Percentiles rank a stretch among this genome's conserved stretches.
These are phyloP conservation scores for Sceloporus undulatus DNA, from an alignment of 2,113 vertebrate species.

Conservation along the genomic window DNA sequence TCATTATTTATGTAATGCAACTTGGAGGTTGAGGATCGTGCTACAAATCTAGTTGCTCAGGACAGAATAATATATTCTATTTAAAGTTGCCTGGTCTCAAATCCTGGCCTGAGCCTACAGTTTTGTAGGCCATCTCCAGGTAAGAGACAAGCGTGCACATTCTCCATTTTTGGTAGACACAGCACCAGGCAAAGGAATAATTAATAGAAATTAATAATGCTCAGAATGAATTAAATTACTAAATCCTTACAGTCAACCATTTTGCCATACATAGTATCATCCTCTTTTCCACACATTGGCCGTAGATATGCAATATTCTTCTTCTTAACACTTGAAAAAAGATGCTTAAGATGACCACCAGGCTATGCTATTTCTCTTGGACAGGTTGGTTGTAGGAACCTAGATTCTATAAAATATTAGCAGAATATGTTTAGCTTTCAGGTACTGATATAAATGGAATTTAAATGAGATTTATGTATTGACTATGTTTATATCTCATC, in stretches of 20 bases:
- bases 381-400: background rate
- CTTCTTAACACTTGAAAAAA: background rate
- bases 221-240: background rate
- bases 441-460: background rate
- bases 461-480: background rate
- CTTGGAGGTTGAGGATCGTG: background rate
- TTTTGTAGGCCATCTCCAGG: no score
- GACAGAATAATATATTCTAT: background rate
- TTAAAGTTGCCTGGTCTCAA: no score
- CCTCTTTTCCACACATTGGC: background rate
- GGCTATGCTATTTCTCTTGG: background rate
- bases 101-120: no score
- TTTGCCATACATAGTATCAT: background rate
- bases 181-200: background rate
- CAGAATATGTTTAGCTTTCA: background rate
- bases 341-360: background rate
- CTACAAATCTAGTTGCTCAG: background rate
- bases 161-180: no score
- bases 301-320: background rate
- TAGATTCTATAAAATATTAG: background rate
- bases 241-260: background rate
- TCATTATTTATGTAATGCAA: background rate
- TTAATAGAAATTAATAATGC: background rate
- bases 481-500: background rate
- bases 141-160: no score